Percentiles rank a stretch among this genome's conserved stretches.
Evolutionary conservation across 2,888 invertebrate species (phyloP).

Genomic region (Ceraclea dissimilis): DNA sequence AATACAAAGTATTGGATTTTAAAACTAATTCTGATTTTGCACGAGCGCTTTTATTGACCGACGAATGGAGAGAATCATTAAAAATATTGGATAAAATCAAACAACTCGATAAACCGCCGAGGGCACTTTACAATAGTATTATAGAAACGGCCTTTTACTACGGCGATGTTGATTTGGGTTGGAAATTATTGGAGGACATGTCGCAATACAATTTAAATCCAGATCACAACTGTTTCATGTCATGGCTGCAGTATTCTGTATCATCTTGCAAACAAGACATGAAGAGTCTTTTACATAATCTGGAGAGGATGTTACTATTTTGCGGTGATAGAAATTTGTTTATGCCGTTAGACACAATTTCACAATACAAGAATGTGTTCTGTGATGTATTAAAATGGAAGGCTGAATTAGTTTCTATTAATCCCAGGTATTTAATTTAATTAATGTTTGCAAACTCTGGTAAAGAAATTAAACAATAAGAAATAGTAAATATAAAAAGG

Average conservation of each 20-base stretch:
- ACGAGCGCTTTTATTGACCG: conserved; percentile 54
- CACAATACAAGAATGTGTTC: conserved; percentile 20
- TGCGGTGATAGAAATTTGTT: conserved; percentile 31
- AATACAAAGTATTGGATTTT: conserved; percentile 53
- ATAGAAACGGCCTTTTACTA: conserved; percentile 53
- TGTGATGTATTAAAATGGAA: conserved; percentile 32
- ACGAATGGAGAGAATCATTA: conserved; percentile 55
- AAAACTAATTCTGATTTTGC: conserved; percentile 54
- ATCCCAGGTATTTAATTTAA: neutral
- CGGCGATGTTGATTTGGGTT: conserved; percentile 50
- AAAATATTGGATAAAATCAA: conserved; percentile 54
- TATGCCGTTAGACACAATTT: conserved; percentile 10
- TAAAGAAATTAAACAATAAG: too few species aligned
- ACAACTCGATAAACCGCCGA: conserved; percentile 40
- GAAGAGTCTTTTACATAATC: conserved; percentile 34
- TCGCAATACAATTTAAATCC: conserved; percentile 39
- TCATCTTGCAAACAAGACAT: conserved; percentile 35
- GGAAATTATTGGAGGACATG: conserved; percentile 53
- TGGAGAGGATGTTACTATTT: conserved; percentile 52
- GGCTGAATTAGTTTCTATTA: conserved; percentile 34
- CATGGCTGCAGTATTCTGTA: conserved; percentile 46
- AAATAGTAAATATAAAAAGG: too few species aligned
- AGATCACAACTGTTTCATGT: conserved; percentile 41
- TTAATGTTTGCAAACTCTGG: too few species aligned
- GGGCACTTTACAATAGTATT: conserved; percentile 45